Base-by-base conservation (phyloP, 92 coral and sea anemone species). In the Porites cylindrica region DNA sequence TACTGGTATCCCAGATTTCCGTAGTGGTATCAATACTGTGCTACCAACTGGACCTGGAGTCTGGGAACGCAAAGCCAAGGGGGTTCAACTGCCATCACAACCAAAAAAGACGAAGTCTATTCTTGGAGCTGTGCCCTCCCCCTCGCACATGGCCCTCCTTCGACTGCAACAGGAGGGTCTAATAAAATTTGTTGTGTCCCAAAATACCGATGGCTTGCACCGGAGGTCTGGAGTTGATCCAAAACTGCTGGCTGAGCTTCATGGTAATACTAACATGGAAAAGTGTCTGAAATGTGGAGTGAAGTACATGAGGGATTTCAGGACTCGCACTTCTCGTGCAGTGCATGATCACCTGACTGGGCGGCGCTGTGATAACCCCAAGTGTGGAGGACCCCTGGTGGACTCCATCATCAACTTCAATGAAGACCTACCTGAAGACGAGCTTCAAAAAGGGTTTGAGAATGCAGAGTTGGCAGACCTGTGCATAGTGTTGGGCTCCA, bases 401-500 rank as follows among this genome's bases (percentile, higher is more conserved):
- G 96, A 93, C 54, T 93, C 96, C 64, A 93, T 93, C 14, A 88
- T 93, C 24, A 93, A 93, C 76, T 93, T 93, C 75, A 92, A 92
- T 29, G 96, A 93, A 85, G 82, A 81, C 14, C 92, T 93, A 1
- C 96, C 96, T 13, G 83, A 81, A 23, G 96, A 88, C 32, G 96
- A 91, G 43, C 89, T 93, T 51, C 62, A 86, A 12, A 87, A 90
- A 51, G 88, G 87, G 1, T 90, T 90, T 85, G 82, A 84, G 0
- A 76, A 84, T 24, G 94, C 89, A 43, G 64, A 14, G 14, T 79
- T 88, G 75, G 85, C 93, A 38, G 96, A 94, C 72, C 83, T 94
- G 13, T 94, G 96, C 77, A 68, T 94, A 4, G 96, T 94, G 17
- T 86, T 94, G 72, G 96, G 96, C 0, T 94, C 96, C 6, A 94